These are phyloP conservation scores for Capreolus pygargus DNA, from an alignment of 2,113 vertebrate species.

Conservation along the genomic window DNA sequence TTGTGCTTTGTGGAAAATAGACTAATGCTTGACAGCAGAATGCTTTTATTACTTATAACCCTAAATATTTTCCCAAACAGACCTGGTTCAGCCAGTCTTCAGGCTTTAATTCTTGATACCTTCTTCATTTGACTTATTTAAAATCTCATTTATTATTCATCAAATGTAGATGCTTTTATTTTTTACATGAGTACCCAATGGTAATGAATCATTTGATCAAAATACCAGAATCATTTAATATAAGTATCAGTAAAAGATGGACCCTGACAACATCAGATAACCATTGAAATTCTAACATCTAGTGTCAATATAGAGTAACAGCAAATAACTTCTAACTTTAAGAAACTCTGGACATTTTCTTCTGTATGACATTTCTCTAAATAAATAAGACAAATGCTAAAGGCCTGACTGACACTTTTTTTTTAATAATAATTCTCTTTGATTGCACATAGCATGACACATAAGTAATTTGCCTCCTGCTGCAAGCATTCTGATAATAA, in stretches of 20 bases:
- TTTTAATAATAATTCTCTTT: neutral
- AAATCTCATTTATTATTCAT: neutral
- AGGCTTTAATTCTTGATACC: neutral
- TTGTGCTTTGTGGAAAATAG: neutral
- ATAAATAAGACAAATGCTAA: neutral
- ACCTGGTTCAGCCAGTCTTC: neutral
- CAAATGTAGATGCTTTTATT: neutral
- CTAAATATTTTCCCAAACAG: neutral
- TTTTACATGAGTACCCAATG: neutral
- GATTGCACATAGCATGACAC: neutral
- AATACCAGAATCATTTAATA: neutral
- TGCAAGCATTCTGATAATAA: neutral
- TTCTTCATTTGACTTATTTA: neutral
- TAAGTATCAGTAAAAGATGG: neutral
- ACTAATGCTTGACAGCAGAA: neutral
- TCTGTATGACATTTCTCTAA: neutral
- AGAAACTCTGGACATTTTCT: conserved; percentile 1
- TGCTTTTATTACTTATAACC: neutral
- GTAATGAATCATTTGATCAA: neutral
- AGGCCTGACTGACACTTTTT: neutral
- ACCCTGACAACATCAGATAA: neutral
- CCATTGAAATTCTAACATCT: neutral
- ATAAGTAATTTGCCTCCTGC: neutral
- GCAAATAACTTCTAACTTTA: neutral
- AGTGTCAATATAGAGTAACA: neutral